Evolutionary conservation across 2,797 vertebrate species (phyloP).

Genomic region (Ctenopoma multispine): DNA sequence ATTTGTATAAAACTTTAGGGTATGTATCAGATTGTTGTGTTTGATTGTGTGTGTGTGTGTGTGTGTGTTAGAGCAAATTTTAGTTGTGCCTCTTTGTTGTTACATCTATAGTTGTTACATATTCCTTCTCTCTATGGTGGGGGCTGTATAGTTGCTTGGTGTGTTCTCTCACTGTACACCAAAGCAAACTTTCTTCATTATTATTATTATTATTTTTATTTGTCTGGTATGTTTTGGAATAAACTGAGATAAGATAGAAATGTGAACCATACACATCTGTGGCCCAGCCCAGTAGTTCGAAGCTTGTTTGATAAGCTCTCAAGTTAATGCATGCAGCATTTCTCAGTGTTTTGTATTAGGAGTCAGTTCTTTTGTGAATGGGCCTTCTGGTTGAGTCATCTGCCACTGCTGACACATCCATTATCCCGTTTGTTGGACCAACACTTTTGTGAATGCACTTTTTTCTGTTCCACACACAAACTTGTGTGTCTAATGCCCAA

Average conservation of each 20-base stretch:
- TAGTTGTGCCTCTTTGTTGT: conserved; percentile 67
- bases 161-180: conserved; percentile 57
- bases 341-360: conserved; percentile 60
- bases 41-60: conserved; percentile 18
- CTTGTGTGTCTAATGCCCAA: conserved; percentile 52
- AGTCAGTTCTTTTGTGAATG: conserved; percentile 46
- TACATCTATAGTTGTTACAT: conserved; percentile 73
- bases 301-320: conserved; percentile 67
- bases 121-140: conserved; percentile 60
- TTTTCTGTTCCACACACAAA: conserved; percentile 52
- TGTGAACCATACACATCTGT: conserved; percentile 71
- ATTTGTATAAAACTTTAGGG: conserved; percentile 38
- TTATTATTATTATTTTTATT: conserved; percentile 21
- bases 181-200: conserved; percentile 53
- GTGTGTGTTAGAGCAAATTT: conserved; percentile 53
- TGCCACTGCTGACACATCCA: conserved; percentile 57
- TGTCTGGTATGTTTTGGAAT: conserved; percentile 52
- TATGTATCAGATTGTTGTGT: conserved; percentile 39
- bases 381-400: conserved; percentile 48
- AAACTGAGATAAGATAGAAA: conserved; percentile 69
- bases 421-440: conserved; percentile 78
- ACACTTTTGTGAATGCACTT: conserved; percentile 77
- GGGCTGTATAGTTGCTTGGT: conserved; percentile 66
- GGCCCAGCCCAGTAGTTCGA: conserved; percentile 60
- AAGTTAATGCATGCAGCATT: conserved; percentile 68